These are phyloP conservation scores for Phaethornis superciliosus DNA, from an alignment of 2,113 vertebrate species.

Conservation along the genomic window DNA sequence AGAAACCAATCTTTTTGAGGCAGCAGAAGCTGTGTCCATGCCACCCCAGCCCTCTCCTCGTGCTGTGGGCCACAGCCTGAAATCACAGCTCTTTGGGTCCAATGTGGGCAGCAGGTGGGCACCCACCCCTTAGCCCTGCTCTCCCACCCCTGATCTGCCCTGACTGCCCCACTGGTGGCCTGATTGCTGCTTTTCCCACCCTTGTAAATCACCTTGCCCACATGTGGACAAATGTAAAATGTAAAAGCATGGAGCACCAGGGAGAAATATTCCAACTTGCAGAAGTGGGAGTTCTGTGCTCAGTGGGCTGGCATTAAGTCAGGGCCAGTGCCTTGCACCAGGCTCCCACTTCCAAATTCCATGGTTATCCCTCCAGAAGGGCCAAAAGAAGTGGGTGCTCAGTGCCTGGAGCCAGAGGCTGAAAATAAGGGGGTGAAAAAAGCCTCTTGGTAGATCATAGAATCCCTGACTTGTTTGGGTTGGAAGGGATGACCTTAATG, in stretches of 20 bases:
- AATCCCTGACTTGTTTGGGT: too few species aligned
- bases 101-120: fast-evolving
- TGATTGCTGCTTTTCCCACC: neutral
- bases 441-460: too few species aligned
- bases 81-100: neutral
- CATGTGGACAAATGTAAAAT: conserved; percentile 7
- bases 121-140: neutral
- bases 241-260: neutral
- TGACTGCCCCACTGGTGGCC: neutral
- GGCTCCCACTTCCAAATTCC: neutral
- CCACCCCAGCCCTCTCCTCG: neutral
- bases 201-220: neutral
- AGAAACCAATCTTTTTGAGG: neutral
- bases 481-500: too few species aligned
- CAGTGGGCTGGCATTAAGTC: neutral
- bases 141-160: neutral
- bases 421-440: neutral
- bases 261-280: neutral
- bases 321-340: fast-evolving
- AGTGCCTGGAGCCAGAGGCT: neutral
- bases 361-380: neutral
- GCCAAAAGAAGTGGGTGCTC: neutral
- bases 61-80: neutral
- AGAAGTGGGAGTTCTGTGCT: neutral
- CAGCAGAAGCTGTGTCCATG: neutral